phyloP scores from a whole-genome alignment of 92 coral and sea anemone genomes.

The Desmophyllum pertusum region DNA sequence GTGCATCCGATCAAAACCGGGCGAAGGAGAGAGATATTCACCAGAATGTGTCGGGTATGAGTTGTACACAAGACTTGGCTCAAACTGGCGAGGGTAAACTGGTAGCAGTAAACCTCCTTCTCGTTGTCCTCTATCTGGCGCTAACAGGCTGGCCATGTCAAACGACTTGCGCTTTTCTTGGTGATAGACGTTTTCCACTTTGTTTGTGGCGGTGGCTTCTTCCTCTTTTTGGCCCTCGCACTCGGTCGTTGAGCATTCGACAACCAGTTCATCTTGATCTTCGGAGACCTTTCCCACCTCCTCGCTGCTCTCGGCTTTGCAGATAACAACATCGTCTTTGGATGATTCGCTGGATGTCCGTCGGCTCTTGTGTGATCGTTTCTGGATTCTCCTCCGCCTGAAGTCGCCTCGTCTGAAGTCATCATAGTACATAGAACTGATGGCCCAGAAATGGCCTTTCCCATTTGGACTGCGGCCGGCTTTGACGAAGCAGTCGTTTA shows the following conservation, averaged over 20 bases:
- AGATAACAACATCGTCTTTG: constrained; percentile 38
- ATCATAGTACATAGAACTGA: constrained; percentile 77
- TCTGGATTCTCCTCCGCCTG: constrained; percentile 71
- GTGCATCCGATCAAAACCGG: constrained; percentile 31
- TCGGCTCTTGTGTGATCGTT: constrained; percentile 43
- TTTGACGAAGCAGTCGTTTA: constrained; percentile 87
- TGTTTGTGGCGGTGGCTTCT: constrained; percentile 13
- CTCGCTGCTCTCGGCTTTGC: constrained; percentile 48
- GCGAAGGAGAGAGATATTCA: constrained; percentile 24
- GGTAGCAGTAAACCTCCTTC: constrained; percentile 35
- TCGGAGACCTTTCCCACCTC: constrained; percentile 35
- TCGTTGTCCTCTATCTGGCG: constrained; percentile 43
- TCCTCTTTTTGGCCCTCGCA: constrained; percentile 23
- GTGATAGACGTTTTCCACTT: not conserved
- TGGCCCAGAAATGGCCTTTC: constrained; percentile 94
- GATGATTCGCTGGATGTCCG: constrained; percentile 36
- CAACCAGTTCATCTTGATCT: constrained; percentile 18
- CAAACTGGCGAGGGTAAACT: constrained; percentile 30
- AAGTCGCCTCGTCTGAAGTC: constrained; percentile 88
- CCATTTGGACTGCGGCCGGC: constrained; percentile 94
- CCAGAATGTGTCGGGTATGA: constrained; percentile 30
- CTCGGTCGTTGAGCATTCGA: constrained; percentile 26
- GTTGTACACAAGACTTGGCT: constrained; percentile 35
- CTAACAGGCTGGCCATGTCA: constrained; percentile 48
- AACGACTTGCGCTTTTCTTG: constrained; percentile 48